phyloP scores from a whole-genome alignment of 2,113 vertebrate genomes.

The Cottus gobio region DNA sequence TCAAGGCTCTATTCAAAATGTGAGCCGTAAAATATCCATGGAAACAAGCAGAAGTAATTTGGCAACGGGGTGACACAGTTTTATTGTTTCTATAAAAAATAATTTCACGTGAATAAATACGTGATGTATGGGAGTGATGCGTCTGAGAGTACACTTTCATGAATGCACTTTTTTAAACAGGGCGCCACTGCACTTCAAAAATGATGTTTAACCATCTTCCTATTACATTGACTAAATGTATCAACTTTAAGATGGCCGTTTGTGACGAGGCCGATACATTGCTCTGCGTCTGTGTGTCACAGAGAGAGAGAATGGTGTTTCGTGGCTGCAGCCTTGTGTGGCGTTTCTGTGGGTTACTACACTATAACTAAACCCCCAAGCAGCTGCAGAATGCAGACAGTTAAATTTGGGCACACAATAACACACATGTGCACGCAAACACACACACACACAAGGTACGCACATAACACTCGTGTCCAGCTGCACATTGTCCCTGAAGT shows the following conservation, averaged over 20 bases:
- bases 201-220: constrained; percentile 6
- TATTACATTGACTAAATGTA: constrained; percentile 33
- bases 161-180: neutral
- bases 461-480: constrained; percentile 55
- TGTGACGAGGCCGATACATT: constrained; percentile 8
- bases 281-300: constrained; percentile 17
- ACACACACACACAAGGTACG: neutral
- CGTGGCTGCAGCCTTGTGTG: constrained; percentile 2
- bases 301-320: constrained; percentile 29
- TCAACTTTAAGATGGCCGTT: constrained; percentile 7
- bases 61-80: neutral
- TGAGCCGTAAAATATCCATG: constrained; percentile 1
- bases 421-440: neutral
- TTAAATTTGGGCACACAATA: constrained; percentile 68
- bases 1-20: constrained; percentile 1
- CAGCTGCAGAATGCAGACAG: constrained; percentile 73
- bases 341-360: constrained; percentile 29
- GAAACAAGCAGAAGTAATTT: constrained; percentile 1
- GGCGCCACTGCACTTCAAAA: neutral
- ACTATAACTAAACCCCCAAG: constrained; percentile 56
- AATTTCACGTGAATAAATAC: neutral
- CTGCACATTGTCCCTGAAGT: constrained; percentile 73
- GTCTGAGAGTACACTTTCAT: neutral
- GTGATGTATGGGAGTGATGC: neutral
- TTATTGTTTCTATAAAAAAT: neutral